Base-by-base conservation (phyloP, 1,140 invertebrate genomes). In the Caenorhabditis latens region DNA sequence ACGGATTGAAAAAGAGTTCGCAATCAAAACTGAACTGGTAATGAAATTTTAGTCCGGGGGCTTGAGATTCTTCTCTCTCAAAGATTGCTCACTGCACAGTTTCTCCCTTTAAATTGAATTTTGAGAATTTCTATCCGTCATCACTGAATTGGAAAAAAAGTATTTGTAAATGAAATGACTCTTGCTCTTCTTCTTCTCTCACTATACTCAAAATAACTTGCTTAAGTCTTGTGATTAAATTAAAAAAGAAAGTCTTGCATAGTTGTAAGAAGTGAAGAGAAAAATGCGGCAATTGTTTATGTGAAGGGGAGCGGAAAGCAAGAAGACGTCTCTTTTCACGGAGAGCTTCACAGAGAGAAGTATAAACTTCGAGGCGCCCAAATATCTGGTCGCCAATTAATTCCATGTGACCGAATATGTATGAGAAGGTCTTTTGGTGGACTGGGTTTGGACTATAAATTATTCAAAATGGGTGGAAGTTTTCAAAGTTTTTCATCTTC, bases 371-470 rank as follows among this genome's bases (percentile, higher is more conserved):
- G 71, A 50, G 46, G 71, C 46, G 19, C 71, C 71, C 46, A 79
- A 79, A 79, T 79, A 79, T 79, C 71, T 79, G 71, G 71, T 79
- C 71, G 43, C 71, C 71, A 50, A 79, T 79, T 79, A 79, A 79
- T 79, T 79, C 71, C 71, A 79, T 79, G 71, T 79, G 71, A 79
- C 71, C 71, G 71, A 79, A 79, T 79, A 50, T 79, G 71, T 79
- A 79, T 79, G 71, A 79, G 71, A 79, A 79, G 71, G 46, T 53
- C n/a, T 79, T 50, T 50, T 21, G 71, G 71, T 50, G 71, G 71
- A 79, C 71, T 24, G 21, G 46, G 71, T 48, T 79, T 79, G 71
- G 53, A 79, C 46, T 50, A 79, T 79, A n/a, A 79, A 79, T 50
- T 79, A 79, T 79, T 79, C 71, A 79, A 24, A 50, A 79, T 79